A percentile compares a stretch with the other conserved stretches of the same genome.
These are phyloP conservation scores for Toxostoma redivivum DNA, from an alignment of 2,113 vertebrate genomes.

Conservation along the genomic window DNA sequence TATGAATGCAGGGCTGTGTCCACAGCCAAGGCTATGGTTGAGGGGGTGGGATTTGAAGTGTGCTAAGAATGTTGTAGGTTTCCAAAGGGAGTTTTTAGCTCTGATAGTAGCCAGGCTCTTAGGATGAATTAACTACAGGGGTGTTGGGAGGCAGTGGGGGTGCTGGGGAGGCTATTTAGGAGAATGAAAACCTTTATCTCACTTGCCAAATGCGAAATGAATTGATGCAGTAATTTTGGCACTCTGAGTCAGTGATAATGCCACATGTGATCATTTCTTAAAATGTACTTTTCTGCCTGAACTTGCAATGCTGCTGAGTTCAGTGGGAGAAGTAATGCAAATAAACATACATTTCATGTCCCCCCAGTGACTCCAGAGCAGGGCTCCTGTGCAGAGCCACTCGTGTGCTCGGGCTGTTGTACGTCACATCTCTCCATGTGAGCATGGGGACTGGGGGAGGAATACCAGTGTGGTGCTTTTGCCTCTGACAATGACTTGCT, in stretches of 20 bases:
- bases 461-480: fast-evolving
- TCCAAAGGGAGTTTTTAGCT: not conserved
- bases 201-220: not conserved
- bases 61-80: not conserved
- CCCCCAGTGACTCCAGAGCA: not conserved
- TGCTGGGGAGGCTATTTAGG: not conserved
- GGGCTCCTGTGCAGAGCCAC: not conserved
- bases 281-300: not conserved
- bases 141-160: not conserved
- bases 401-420: not conserved
- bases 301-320: not conserved
- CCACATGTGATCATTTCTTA: not conserved
- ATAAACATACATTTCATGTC: not conserved
- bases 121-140: not conserved
- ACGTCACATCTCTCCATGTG: fast-evolving
- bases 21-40: not conserved
- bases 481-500: not conserved
- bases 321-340: not conserved
- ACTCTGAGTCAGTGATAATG: not conserved
- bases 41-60: not conserved
- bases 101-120: not conserved
- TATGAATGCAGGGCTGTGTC: not conserved
- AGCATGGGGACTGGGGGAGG: not conserved
- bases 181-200: not conserved
- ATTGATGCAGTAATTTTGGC: not conserved